Evolutionary conservation across 2,797 vertebrate genomes (phyloP), one percentile per base, ranked within the genome.

Genomic region (Lophotriccus pileatus): DNA sequence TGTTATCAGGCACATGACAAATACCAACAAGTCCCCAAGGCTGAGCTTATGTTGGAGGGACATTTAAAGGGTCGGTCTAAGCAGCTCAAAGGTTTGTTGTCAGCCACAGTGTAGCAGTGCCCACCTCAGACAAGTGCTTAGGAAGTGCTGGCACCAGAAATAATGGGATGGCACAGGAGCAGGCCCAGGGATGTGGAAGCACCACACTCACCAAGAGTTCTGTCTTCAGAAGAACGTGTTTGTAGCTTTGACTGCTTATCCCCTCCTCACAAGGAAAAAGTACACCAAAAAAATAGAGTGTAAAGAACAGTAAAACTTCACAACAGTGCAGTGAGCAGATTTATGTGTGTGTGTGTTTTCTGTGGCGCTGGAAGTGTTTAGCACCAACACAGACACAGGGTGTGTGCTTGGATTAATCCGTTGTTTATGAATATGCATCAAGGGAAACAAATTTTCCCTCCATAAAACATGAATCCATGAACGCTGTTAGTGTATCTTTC

Each of bases 1-100:
- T 32, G 37, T 41, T 62, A 62, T 41, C 59, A 41, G 52, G 32
- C 94, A 88, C 85, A 75, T 93, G 91, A 91, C 92, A 95, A 91
- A 90, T 16, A 95, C 66, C 86, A 87, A n/a, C 79, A 44, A 36
- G 49, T 91, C 84, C 84, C 66, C 79, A 90, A 89, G 86, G 93
- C 70, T 64, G 77, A 68, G 68, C 36, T 81, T 83, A 95, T 30
- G 59, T 95, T 89, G 94, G 56, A 72, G 36, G 14, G 47, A 77
- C 75, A 58, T 80, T 74, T 76, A 86, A 88, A 72, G 52, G 67
- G 47, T 67, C n/a, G 41, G 56, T 25, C 37, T 74, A 58, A 84
- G 46, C 1, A 79, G 44, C 75, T 28, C n/a, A 78, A 86, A 89
- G 77, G 80, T 49, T 87, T 30, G 15, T 20, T 72, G 53, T 10